Evolutionary conservation across 2,113 vertebrate species (phyloP).

Genomic region (Isurus oxyrinchus): DNA sequence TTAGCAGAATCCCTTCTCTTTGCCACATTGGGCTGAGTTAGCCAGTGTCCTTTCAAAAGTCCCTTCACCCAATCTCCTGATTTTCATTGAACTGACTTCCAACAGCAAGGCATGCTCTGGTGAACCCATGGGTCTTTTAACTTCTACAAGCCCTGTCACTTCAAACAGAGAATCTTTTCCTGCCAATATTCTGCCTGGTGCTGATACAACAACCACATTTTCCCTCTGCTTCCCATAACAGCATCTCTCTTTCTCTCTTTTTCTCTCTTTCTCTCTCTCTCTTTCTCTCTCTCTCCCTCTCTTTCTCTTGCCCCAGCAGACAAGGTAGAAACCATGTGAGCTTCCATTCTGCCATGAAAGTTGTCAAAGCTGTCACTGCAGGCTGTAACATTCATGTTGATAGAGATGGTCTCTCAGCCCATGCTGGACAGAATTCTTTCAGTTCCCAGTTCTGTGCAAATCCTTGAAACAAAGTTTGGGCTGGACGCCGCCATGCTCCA

Average conservation of each 20-base stretch:
- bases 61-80: neutral
- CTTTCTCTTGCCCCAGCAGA: neutral
- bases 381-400: neutral
- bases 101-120: neutral
- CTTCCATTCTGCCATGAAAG: neutral
- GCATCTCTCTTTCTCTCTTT: neutral
- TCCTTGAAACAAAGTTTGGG: neutral
- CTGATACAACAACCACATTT: neutral
- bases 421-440: neutral
- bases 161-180: neutral
- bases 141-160: neutral
- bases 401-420: neutral
- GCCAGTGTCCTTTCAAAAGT: neutral
- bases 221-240: neutral
- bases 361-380: neutral
- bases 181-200: neutral
- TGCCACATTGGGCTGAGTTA: neutral
- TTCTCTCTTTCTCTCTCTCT: neutral
- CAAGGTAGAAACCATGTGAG: neutral
- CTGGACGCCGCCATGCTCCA: neutral
- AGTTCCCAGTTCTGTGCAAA: neutral
- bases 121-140: neutral
- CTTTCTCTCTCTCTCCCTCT: neutral
- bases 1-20: neutral
- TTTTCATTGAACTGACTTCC: neutral